These are phyloP conservation scores for Pegoplata infirma DNA, from an alignment of 2,888 invertebrate species.

Conservation along the genomic window DNA sequence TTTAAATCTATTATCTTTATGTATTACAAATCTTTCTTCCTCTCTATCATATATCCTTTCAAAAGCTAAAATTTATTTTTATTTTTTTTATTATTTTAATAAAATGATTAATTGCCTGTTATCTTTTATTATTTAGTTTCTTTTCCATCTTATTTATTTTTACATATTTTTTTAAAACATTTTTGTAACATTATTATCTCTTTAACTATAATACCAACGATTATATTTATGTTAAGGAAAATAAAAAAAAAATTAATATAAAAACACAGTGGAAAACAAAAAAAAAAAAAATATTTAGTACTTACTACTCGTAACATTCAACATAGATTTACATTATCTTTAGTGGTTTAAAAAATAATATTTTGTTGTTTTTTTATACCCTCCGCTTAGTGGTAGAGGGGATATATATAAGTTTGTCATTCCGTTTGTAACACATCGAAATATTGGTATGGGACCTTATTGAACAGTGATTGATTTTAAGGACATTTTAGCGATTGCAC, in stretches of 20 bases:
- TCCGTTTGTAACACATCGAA: too few relatives aligned
- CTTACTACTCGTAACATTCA: constrained; percentile 20
- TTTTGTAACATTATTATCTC: constrained; percentile 53
- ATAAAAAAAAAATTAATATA: too few relatives aligned
- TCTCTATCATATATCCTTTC: too few relatives aligned
- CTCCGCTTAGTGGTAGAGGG: too few relatives aligned
- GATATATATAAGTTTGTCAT: too few relatives aligned
- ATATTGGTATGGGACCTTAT: too few relatives aligned
- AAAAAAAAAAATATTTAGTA: constrained; percentile 16
- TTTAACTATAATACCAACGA: constrained; percentile 52
- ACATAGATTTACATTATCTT: constrained; percentile 41
- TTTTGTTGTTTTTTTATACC: constrained; percentile 6
- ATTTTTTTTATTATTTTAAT: constrained; percentile 1
- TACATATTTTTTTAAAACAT: constrained; percentile 22
- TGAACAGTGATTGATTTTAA: too few relatives aligned
- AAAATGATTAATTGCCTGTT: constrained; percentile 39
- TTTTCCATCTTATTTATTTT: too few relatives aligned
- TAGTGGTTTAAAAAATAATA: constrained; percentile 47
- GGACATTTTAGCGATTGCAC: too few relatives aligned
- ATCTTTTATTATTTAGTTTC: constrained; percentile 7
- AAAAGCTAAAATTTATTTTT: too few relatives aligned
- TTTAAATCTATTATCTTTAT: too few relatives aligned
- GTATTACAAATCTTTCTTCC: too few relatives aligned
- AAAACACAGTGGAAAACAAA: not conserved
- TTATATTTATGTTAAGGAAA: constrained; percentile 53